phyloP scores from a whole-genome alignment of 2,888 invertebrate genomes.

The Apamea sordens region DNA sequence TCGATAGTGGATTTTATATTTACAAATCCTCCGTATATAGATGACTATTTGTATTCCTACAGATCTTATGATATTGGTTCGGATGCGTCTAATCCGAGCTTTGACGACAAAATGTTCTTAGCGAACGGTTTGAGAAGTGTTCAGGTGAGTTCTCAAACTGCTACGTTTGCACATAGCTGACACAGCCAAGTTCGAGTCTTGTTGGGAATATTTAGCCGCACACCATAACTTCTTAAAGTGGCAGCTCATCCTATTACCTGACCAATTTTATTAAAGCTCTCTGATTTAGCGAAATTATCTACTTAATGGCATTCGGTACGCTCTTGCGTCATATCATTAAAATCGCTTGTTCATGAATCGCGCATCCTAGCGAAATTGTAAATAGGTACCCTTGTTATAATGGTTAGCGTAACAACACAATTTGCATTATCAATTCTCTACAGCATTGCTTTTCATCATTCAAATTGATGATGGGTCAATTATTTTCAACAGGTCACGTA shows the following conservation, averaged over 20 bases:
- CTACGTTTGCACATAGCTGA: neutral
- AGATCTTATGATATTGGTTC: slow-evolving; percentile 82
- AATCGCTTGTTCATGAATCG: slow-evolving; percentile 45
- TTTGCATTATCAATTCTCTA: slow-evolving; percentile 62
- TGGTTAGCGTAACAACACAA: slow-evolving; percentile 60
- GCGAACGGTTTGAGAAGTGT: slow-evolving; percentile 85
- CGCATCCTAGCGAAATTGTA: slow-evolving; percentile 58
- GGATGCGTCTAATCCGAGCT: slow-evolving; percentile 71
- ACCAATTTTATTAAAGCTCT: neutral
- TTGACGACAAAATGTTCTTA: slow-evolving; percentile 81
- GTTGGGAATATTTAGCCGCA: neutral
- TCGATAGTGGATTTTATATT: slow-evolving; percentile 86
- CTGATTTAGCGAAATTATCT: slow-evolving; percentile 24
- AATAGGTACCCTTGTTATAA: slow-evolving; percentile 54
- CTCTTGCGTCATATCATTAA: slow-evolving; percentile 51
- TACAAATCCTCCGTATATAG: slow-evolving; percentile 82
- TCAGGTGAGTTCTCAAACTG: slow-evolving; percentile 75
- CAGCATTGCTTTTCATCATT: slow-evolving; percentile 58
- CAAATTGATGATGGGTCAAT: slow-evolving; percentile 63
- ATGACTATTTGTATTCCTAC: slow-evolving; percentile 80
- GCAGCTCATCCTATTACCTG: neutral
- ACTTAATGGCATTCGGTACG: slow-evolving; percentile 44
- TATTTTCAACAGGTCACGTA: slow-evolving; percentile 89
- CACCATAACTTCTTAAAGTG: neutral
- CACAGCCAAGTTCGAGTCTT: neutral